phyloP scores from a whole-genome alignment of 2,113 vertebrate species.

The Fregata magnificens region DNA sequence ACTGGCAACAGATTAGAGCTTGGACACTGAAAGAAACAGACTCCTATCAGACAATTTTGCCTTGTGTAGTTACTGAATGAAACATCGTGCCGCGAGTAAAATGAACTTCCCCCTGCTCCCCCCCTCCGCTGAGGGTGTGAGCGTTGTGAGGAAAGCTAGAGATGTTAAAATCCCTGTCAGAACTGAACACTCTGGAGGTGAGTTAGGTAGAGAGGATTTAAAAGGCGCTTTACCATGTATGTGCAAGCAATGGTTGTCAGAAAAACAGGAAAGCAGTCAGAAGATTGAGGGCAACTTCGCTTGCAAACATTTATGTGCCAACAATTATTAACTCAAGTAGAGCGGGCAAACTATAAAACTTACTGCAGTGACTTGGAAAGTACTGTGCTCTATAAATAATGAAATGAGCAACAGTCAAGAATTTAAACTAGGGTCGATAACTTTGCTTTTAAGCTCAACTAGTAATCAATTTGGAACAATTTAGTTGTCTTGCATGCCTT shows the following conservation, averaged over 20 bases:
- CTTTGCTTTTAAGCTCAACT: background rate
- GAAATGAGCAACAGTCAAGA: background rate
- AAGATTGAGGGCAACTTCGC: background rate
- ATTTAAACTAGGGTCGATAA: background rate
- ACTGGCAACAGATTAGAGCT: background rate
- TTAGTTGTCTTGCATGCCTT: background rate
- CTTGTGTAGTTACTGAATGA: background rate
- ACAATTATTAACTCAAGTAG: background rate
- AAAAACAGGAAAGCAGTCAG: background rate
- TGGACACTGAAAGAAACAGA: background rate
- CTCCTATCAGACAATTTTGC: background rate
- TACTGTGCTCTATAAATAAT: background rate
- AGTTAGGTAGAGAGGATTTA: background rate
- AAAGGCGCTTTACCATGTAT: background rate
- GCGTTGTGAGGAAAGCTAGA: background rate
- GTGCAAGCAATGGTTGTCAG: background rate
- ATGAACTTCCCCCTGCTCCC: accelerated
- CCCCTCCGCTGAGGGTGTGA: background rate
- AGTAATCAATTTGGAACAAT: background rate
- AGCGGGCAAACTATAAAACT: background rate
- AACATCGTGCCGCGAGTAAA: accelerated
- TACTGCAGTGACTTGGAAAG: background rate
- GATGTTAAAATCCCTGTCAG: background rate
- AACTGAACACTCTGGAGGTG: background rate
- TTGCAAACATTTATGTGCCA: background rate